These are phyloP conservation scores for Nomada ferruginata DNA, from an alignment of 2,888 invertebrate genomes.

Conservation along the genomic window DNA sequence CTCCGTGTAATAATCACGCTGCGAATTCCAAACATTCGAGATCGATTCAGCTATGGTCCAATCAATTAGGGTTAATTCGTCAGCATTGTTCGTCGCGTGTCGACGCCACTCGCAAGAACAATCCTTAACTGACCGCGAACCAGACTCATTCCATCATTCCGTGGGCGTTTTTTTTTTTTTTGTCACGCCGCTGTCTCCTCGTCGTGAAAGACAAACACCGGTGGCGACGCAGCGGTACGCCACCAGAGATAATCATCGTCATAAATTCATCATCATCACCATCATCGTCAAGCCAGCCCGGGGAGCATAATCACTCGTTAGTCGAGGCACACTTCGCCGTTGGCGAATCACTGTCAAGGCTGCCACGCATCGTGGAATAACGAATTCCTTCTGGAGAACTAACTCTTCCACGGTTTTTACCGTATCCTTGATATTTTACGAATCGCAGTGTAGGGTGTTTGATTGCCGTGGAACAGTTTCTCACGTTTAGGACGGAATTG, in stretches of 20 bases:
- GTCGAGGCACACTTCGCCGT: slow-evolving; percentile 57
- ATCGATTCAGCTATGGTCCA: slow-evolving; percentile 10
- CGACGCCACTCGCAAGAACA: slow-evolving; percentile 33
- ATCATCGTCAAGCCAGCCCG: slow-evolving; percentile 63
- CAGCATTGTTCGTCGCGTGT: slow-evolving; percentile 15
- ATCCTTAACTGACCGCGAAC: slow-evolving; percentile 49
- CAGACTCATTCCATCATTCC: slow-evolving; percentile 46
- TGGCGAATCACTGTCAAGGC: slow-evolving; percentile 71
- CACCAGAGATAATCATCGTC: slow-evolving; percentile 77
- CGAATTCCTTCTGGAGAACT: slow-evolving; percentile 69
- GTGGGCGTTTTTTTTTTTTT: slow-evolving; percentile 2
- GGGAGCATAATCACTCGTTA: slow-evolving; percentile 74
- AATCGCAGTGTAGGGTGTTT: slow-evolving; percentile 7
- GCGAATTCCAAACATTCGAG: not conserved
- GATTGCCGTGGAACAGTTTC: not conserved
- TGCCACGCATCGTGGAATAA: slow-evolving; percentile 71
- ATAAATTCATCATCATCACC: slow-evolving; percentile 79
- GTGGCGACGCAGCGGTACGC: slow-evolving; percentile 76
- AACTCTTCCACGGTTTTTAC: slow-evolving; percentile 30
- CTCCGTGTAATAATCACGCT: too few relatives aligned
- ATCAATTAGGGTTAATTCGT: slow-evolving; percentile 48
- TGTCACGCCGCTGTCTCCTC: slow-evolving; percentile 28
- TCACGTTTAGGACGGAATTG: too few relatives aligned
- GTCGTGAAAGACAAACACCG: slow-evolving; percentile 71
- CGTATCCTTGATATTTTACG: slow-evolving; percentile 6